Conservation (phyloP, 2,888 invertebrate species). For the Erynnis tages region DNA sequence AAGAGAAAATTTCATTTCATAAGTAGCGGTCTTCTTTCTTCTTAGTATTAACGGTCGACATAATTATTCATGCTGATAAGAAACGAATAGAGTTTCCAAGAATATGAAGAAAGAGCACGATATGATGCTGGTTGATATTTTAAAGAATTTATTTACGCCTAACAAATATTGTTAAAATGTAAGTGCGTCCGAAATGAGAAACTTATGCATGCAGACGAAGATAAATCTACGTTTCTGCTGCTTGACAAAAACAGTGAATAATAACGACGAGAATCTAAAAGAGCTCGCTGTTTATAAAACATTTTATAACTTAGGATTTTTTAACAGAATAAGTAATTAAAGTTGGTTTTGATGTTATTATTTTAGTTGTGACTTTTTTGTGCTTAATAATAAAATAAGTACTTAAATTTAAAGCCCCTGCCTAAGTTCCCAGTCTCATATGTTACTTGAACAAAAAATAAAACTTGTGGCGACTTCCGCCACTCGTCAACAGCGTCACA, state of each 20-base stretch:
- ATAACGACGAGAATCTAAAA: slow-evolving; percentile 2
- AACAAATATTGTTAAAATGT: slow-evolving; percentile 9
- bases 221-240: slow-evolving; percentile 8
- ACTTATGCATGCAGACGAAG: slow-evolving; percentile 8
- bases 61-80: not conserved
- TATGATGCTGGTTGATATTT: not conserved
- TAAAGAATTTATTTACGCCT: slow-evolving; percentile 6
- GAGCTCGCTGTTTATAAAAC: not conserved
- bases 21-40: not conserved
- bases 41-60: not conserved
- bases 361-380: no score
- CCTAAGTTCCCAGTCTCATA: no score
- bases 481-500: no score
- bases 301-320: not conserved
- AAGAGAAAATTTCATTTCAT: no score
- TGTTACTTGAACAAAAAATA: no score
- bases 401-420: no score
- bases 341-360: no score
- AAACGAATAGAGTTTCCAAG: not conserved
- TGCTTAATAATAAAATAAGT: no score
- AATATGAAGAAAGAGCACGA: not conserved
- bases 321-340: no score
- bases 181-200: slow-evolving; percentile 3
- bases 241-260: slow-evolving; percentile 12
- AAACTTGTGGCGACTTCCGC: no score